Evolutionary conservation across 2,797 vertebrate genomes (phyloP).

Genomic region (Tokudaia tokunoshimensis): DNA sequence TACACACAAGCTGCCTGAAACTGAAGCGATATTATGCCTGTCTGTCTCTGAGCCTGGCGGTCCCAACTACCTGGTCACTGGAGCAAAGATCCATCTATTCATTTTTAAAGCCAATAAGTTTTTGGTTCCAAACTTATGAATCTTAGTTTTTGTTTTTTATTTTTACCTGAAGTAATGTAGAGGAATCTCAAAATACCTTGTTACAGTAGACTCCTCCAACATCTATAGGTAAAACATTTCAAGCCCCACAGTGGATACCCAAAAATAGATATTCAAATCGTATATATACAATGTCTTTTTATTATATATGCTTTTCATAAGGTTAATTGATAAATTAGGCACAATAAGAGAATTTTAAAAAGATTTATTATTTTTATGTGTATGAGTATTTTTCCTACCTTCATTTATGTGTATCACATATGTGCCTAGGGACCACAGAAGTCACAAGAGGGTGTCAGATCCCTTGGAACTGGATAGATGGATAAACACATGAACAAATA

Average conservation of each 20-base stretch:
- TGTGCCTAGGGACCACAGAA: background rate
- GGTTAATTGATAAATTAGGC: background rate
- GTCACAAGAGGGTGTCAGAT: background rate
- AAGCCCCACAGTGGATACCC: background rate
- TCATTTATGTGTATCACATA: too few relatives aligned
- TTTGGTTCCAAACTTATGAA: constrained; percentile 27
- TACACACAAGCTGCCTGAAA: too few relatives aligned
- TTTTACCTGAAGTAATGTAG: background rate
- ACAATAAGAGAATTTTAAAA: background rate
- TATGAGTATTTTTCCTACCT: background rate
- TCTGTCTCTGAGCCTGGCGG: too few relatives aligned
- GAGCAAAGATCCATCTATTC: too few relatives aligned
- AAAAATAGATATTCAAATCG: background rate
- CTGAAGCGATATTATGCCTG: too few relatives aligned
- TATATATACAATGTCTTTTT: background rate
- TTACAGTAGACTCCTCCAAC: background rate
- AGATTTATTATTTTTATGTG: background rate
- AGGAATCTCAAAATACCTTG: background rate
- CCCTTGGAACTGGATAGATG: background rate
- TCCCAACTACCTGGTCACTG: too few relatives aligned
- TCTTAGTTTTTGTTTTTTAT: constrained; percentile 4
- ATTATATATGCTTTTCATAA: background rate
- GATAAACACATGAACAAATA: background rate
- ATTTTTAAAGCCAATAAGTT: background rate
- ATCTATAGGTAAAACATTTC: background rate